Percentiles rank a stretch among this genome's conserved stretches.
These are phyloP conservation scores for Pseudocheirus occidentalis DNA, from an alignment of 2,797 vertebrate species.

Conservation along the genomic window DNA sequence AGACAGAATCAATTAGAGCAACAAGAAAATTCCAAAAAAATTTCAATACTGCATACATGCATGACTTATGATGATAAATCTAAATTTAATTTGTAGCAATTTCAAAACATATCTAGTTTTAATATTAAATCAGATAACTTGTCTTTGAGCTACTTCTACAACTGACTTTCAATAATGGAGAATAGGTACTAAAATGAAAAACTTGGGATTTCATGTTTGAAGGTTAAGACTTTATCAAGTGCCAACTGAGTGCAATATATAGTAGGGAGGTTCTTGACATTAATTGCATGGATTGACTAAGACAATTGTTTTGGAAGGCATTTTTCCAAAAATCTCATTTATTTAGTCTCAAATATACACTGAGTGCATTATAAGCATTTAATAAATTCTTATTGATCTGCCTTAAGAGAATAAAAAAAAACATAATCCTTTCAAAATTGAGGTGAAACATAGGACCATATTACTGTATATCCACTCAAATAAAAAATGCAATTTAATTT, in stretches of 20 bases:
- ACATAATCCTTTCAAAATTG: background rate
- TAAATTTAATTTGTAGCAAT: conserved; percentile 36
- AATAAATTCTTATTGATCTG: conserved; percentile 34
- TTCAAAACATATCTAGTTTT: conserved; percentile 43
- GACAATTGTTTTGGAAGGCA: conserved; percentile 3
- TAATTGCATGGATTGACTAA: conserved; percentile 28
- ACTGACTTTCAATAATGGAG: background rate
- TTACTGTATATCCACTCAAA: background rate
- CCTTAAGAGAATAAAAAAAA: conserved; percentile 26
- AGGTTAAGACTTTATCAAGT: background rate
- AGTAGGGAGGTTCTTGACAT: conserved; percentile 11
- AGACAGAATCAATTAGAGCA: conserved; percentile 35
- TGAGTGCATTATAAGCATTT: background rate
- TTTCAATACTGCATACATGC: conserved; percentile 25
- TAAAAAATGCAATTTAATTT: background rate
- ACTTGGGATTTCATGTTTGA: background rate
- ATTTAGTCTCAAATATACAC: background rate
- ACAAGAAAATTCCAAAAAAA: conserved; percentile 51
- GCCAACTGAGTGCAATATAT: background rate
- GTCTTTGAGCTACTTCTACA: background rate
- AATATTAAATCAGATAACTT: conserved; percentile 10
- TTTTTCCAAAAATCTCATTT: conserved; percentile 10
- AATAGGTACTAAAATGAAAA: background rate
- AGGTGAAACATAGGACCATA: background rate
- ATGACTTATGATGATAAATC: conserved; percentile 40